Evolutionary conservation across 2,888 invertebrate species (phyloP).

Genomic region (Troglohyphantes excavatus): DNA sequence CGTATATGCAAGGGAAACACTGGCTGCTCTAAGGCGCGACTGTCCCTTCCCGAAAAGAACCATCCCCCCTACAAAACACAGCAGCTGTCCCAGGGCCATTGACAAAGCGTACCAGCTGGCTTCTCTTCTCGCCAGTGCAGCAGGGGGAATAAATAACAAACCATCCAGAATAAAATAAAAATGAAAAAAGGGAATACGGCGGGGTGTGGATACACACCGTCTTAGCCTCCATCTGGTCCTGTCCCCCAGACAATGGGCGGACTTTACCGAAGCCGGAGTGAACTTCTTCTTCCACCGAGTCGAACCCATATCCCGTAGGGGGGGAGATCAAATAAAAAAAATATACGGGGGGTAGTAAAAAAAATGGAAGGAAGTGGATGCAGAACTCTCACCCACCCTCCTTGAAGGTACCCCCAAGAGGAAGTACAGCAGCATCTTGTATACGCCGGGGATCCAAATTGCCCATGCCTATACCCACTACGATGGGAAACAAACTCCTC

Average conservation of each 20-base stretch:
- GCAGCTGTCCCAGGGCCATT: constrained; percentile 73
- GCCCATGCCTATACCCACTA: constrained; percentile 49
- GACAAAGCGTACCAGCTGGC: constrained; percentile 76
- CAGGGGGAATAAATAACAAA: constrained; percentile 59
- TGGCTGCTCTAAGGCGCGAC: constrained; percentile 43
- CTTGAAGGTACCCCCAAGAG: constrained; percentile 64
- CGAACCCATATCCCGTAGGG: constrained; percentile 50
- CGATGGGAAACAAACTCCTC: constrained; percentile 77
- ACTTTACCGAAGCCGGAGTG: constrained; percentile 52
- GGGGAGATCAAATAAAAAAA: constrained; percentile 59
- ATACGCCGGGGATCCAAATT: constrained; percentile 52
- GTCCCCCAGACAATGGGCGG: constrained; percentile 61
- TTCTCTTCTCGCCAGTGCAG: constrained; percentile 34
- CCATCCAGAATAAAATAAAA: constrained; percentile 6
- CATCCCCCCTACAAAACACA: constrained; percentile 12
- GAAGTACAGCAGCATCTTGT: constrained; percentile 74
- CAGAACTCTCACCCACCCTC: constrained; percentile 69
- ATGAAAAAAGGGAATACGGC: constrained; percentile 31
- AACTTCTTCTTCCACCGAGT: constrained; percentile 54
- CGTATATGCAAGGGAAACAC: constrained; percentile 25
- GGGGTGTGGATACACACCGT: constrained; percentile 59
- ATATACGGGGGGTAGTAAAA: constrained; percentile 28
- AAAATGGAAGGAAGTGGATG: constrained; percentile 75
- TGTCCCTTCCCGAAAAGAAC: constrained; percentile 22
- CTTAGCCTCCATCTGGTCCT: constrained; percentile 73